These are phyloP conservation scores for Pollachius pollachius DNA, from an alignment of 2,113 vertebrate genomes.

Conservation along the genomic window DNA sequence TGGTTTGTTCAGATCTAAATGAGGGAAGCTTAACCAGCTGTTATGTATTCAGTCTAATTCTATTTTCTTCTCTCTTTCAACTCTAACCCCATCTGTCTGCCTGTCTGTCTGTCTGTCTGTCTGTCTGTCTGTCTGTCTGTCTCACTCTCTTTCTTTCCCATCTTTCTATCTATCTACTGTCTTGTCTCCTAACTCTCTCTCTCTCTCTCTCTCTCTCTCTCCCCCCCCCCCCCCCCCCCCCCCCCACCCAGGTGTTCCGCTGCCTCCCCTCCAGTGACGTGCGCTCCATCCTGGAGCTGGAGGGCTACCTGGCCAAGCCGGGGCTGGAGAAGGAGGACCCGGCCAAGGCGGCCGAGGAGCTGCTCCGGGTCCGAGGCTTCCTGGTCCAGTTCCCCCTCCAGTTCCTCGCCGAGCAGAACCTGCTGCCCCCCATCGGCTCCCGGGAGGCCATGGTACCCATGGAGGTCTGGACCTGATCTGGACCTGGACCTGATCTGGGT, in stretches of 20 bases:
- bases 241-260: conserved; percentile 85
- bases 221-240: neutral
- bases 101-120: too few species aligned
- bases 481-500: too few species aligned
- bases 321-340: conserved; percentile 80
- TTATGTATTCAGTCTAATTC: too few species aligned
- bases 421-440: conserved; percentile 90
- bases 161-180: too few species aligned
- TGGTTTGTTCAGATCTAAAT: too few species aligned
- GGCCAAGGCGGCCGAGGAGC: conserved; percentile 76
- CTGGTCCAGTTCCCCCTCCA: conserved; percentile 92
- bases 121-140: too few species aligned
- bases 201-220: neutral
- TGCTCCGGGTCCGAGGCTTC: conserved; percentile 85
- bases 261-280: conserved; percentile 94
- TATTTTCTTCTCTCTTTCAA: too few species aligned
- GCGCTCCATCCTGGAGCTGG: conserved; percentile 81
- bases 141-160: too few species aligned
- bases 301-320: conserved; percentile 79
- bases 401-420: conserved; percentile 86
- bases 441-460: conserved; percentile 95
- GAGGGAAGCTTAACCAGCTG: too few species aligned
- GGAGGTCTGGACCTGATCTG: conserved; percentile 90
- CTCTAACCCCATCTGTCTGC: too few species aligned
- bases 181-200: neutral